A percentile compares a stretch with the other conserved stretches of the same genome.
These are phyloP conservation scores for Myoxocephalus aenaeus DNA, from an alignment of 2,797 vertebrate genomes.

Conservation along the genomic window DNA sequence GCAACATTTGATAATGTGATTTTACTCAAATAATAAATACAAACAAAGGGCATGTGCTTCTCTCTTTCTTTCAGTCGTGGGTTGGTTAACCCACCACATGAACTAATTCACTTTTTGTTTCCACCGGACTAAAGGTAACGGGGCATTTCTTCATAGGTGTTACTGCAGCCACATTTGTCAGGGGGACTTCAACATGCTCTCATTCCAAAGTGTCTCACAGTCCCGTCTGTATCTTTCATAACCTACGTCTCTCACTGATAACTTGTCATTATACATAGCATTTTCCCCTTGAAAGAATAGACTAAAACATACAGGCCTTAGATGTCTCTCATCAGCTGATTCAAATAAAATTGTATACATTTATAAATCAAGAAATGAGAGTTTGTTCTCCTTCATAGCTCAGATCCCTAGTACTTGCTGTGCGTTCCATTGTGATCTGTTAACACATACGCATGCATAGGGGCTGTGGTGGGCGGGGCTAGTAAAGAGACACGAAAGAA, in stretches of 20 bases:
- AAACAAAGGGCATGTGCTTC: background rate
- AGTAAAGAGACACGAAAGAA: background rate
- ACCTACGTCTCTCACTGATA: background rate
- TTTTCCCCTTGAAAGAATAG: background rate
- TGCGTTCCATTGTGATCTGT: background rate
- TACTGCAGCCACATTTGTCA: too few relatives aligned
- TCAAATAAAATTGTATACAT: too few relatives aligned
- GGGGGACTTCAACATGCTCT: too few relatives aligned
- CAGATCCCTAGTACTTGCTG: too few relatives aligned
- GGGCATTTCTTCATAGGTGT: too few relatives aligned
- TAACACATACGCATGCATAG: constrained; percentile 1
- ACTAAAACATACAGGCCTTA: background rate
- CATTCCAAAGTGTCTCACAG: background rate
- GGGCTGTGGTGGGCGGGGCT: constrained; percentile 42
- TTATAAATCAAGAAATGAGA: too few relatives aligned
- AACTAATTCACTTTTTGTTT: background rate
- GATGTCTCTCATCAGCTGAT: background rate
- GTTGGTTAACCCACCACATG: too few relatives aligned
- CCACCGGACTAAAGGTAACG: background rate
- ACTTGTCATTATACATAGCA: too few relatives aligned
- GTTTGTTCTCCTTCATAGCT: too few relatives aligned
- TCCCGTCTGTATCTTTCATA: background rate
- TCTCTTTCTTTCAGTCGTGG: background rate
- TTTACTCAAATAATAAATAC: constrained; percentile 33
- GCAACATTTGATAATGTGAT: constrained; percentile 25